Conservation (phyloP, 2,113 vertebrate species). For the Cacatua alba region DNA sequence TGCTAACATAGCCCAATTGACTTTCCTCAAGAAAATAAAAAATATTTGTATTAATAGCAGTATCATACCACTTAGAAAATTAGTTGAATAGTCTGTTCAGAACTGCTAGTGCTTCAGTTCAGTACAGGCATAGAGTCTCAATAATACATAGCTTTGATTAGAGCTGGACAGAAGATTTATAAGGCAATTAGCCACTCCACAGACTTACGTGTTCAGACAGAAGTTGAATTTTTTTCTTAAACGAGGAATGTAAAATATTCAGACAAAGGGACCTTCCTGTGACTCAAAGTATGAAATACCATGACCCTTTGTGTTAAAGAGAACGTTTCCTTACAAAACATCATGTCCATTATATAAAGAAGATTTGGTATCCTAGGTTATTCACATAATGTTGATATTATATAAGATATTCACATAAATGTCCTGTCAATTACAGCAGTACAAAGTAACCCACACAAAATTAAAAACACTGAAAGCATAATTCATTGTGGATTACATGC, state of each 20-base stretch:
- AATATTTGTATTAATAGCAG: neutral
- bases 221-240: neutral
- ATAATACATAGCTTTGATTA: neutral
- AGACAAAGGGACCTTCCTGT: neutral
- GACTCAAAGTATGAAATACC: neutral
- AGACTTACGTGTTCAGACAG: neutral
- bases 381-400: neutral
- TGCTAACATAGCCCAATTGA: neutral
- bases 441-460: neutral
- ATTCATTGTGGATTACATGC: neutral
- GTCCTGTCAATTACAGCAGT: neutral
- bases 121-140: neutral
- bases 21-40: neutral
- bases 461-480: neutral
- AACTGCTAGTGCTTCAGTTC: neutral
- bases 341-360: neutral
- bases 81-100: neutral
- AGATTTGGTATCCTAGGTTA: neutral
- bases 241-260: neutral
- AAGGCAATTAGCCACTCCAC: neutral
- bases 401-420: neutral
- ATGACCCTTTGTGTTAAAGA: neutral
- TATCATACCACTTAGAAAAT: neutral
- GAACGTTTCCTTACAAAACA: neutral
- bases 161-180: neutral